These are phyloP conservation scores for Tipula lateralis DNA, from an alignment of 2,888 invertebrate genomes.

Conservation along the genomic window DNA sequence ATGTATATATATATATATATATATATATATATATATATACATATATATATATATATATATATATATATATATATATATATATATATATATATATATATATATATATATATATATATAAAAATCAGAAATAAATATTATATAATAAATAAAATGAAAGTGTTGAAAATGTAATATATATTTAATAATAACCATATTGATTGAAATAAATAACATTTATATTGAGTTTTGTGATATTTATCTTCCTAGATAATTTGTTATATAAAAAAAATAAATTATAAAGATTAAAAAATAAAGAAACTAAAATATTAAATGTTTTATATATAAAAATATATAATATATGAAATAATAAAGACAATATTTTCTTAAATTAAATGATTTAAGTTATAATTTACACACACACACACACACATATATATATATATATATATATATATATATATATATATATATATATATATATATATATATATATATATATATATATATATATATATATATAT, in stretches of 20 bases:
- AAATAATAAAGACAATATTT: background rate
- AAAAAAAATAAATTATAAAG: background rate
- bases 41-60: background rate
- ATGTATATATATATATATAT: background rate
- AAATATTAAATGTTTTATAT: background rate
- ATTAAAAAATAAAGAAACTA: background rate
- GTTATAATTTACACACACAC: too few relatives aligned
- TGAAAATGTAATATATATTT: background rate
- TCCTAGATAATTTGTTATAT: background rate
- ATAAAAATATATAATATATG: background rate
- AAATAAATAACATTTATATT: background rate
- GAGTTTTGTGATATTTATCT: slow-evolving; percentile 1
- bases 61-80: background rate
- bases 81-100: background rate
- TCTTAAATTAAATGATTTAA: background rate
- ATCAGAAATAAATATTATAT: background rate
- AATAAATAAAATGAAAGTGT: background rate
- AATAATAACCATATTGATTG: background rate
- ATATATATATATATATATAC: background rate
- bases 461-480: too few relatives aligned
- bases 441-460: too few relatives aligned
- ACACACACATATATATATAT: too few relatives aligned
- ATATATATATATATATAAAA: background rate
- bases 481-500: too few relatives aligned
- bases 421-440: too few relatives aligned